Percentiles rank a stretch among this genome's conserved stretches.
Evolutionary conservation across 2,888 invertebrate genomes (phyloP).

Genomic region (Phorcus lineatus): DNA sequence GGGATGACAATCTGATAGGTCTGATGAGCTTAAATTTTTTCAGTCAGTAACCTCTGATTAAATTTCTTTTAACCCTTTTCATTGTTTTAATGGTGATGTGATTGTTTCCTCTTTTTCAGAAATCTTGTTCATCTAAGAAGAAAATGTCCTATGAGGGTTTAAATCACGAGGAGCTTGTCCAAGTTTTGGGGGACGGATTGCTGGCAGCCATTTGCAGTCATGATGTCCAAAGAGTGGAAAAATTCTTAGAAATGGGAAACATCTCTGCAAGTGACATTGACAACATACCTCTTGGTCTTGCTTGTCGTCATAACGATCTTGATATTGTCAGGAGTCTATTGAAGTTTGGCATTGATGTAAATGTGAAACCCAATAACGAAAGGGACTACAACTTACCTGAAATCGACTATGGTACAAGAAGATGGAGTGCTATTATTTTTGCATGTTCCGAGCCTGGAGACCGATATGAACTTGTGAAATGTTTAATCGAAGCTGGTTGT

Average conservation of each 20-base stretch:
- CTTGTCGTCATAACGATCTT: background rate
- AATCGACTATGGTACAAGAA: too few relatives aligned
- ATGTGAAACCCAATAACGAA: background rate
- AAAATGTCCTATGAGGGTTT: too few relatives aligned
- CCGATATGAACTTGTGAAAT: background rate
- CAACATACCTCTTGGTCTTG: background rate
- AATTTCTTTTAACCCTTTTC: too few relatives aligned
- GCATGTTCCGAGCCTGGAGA: background rate
- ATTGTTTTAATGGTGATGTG: too few relatives aligned
- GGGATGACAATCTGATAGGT: too few relatives aligned
- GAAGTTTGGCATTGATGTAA: background rate
- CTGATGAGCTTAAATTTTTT: too few relatives aligned
- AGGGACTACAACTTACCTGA: too few relatives aligned
- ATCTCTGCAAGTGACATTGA: background rate
- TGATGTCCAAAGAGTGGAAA: background rate
- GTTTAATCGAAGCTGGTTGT: background rate
- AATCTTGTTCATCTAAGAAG: too few relatives aligned
- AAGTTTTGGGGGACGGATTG: too few relatives aligned
- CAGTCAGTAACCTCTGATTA: too few relatives aligned
- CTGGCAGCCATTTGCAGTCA: background rate
- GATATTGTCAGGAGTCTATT: background rate
- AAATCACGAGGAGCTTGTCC: too few relatives aligned
- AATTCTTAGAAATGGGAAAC: background rate
- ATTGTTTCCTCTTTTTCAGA: too few relatives aligned
- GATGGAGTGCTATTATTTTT: background rate